phyloP scores from a whole-genome alignment of 1,140 invertebrate genomes.

The Cyclargus thomasi region DNA sequence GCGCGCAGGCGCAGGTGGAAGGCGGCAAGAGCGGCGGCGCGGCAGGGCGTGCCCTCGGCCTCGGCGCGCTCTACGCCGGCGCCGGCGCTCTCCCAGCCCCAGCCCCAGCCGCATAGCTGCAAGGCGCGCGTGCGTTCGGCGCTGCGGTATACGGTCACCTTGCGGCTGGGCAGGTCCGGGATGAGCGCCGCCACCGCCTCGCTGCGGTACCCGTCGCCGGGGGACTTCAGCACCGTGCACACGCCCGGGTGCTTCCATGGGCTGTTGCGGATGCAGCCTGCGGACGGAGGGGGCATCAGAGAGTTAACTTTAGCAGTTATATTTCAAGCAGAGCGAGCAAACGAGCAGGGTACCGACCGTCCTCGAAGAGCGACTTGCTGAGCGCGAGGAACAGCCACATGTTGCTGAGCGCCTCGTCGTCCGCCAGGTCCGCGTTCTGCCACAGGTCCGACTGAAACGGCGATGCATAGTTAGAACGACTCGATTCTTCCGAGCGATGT shows the following conservation, averaged over 20 bases:
- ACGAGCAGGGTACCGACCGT: constrained; percentile 60
- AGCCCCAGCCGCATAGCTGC: constrained; percentile 91
- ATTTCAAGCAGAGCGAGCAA: not conserved
- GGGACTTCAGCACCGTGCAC: constrained; percentile 75
- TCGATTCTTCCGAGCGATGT: too few species aligned
- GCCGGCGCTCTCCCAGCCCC: constrained; percentile 78
- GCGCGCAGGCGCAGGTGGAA: constrained; percentile 90
- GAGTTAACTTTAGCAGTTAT: too few species aligned
- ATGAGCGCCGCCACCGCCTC: constrained; percentile 74
- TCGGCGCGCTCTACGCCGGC: constrained; percentile 79
- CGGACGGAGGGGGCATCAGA: not conserved
- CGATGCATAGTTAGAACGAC: not conserved
- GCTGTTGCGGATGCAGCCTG: constrained; percentile 74
- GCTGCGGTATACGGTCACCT: constrained; percentile 78
- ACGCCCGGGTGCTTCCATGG: constrained; percentile 83
- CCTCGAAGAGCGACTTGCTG: constrained; percentile 82
- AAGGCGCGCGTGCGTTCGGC: constrained; percentile 86
- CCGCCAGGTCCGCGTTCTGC: constrained; percentile 81
- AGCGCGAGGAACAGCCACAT: constrained; percentile 86
- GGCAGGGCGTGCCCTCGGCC: constrained; percentile 82
- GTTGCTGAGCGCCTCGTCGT: constrained; percentile 79
- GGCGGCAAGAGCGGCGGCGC: constrained; percentile 92
- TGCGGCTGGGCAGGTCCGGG: constrained; percentile 69
- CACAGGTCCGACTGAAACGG: constrained; percentile 74
- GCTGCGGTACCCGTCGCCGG: constrained; percentile 70